Conservation (phyloP, 2,113 vertebrate genomes). For the Ascaphus truei region DNA sequence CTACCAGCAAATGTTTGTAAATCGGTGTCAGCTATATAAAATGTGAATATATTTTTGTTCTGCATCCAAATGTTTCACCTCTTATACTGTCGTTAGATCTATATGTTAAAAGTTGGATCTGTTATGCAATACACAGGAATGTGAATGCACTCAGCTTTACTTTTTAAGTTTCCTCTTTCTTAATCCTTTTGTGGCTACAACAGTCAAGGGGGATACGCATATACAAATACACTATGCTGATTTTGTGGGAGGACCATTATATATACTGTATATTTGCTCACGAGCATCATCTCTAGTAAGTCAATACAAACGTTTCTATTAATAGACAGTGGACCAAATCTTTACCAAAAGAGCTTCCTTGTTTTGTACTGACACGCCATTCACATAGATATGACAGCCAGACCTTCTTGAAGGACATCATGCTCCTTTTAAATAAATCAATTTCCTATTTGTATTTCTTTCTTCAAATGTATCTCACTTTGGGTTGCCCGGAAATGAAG, state of each 20-base stretch:
- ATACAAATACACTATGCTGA: conserved; percentile 21
- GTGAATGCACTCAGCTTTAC: neutral
- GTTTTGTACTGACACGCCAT: neutral
- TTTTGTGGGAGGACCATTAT: neutral
- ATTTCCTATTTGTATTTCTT: neutral
- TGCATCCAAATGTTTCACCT: too few relatives aligned
- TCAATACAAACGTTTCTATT: neutral
- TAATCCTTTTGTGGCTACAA: neutral
- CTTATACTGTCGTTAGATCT: too few relatives aligned
- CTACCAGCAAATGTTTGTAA: too few relatives aligned
- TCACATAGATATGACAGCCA: neutral
- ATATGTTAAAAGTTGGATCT: too few relatives aligned
- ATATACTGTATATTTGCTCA: neutral
- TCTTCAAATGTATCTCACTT: neutral
- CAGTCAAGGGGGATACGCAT: neutral
- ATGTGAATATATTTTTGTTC: too few relatives aligned
- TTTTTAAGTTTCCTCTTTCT: neutral
- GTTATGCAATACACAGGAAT: too few relatives aligned
- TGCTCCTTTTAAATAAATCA: neutral
- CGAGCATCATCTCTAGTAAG: neutral
- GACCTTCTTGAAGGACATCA: conserved; percentile 2
- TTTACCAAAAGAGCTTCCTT: neutral
- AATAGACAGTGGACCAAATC: neutral
- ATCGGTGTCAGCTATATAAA: too few relatives aligned
- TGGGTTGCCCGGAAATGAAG: neutral